Base-by-base conservation (phyloP, 2,888 invertebrate genomes). In the Hedya salicella region DNA sequence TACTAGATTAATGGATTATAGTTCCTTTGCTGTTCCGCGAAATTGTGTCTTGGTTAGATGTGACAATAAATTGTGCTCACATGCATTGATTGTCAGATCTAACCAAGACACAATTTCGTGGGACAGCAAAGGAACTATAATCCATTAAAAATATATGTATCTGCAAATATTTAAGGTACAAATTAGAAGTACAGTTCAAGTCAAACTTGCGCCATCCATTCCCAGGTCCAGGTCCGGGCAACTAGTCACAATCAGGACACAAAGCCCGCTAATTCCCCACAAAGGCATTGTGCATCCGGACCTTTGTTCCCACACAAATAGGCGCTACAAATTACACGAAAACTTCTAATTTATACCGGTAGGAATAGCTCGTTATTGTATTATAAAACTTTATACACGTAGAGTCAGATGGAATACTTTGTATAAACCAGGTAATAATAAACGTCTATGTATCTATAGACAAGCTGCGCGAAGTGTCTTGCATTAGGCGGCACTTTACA, bases 211-310 rank as follows among this genome's bases (percentile, higher is more conserved):
- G 8, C 44, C 57, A 46, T 57, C 44, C 44, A 56, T 56, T 56
- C 44, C 44, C 13, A 17, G 30, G 16, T 13, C 48, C 48, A 21
- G 46, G 16, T 36, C 9, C 36, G 30, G 44, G 46, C 44, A 46
- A 57, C 42, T 32, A 57, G 44, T 57, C 57, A 57, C 44, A 30
- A 57, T 57, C 57, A n/a, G 17, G 57, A 13, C 13, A 48, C 57
- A 6, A 19, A 25, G 42, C 25, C 30, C 42, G 30, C 25, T 6
- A 25, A 25, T 4, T 6, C 25, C 57, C 32, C 57, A 32, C 57
- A 57, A 46, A 57, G 57, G 57, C 32, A 44, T 30, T 44, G 17
- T 46, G 57, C 44, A 46, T 57, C 57, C 44, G 57, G 13, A n/a
- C 42, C 39, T 49, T 60, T 49, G 52, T 52, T 62, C 39, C 39